A percentile compares a stretch with the other conserved stretches of the same genome.
Evolutionary conservation across 2,888 invertebrate genomes (phyloP).

Genomic region (Athetis lepigone): DNA sequence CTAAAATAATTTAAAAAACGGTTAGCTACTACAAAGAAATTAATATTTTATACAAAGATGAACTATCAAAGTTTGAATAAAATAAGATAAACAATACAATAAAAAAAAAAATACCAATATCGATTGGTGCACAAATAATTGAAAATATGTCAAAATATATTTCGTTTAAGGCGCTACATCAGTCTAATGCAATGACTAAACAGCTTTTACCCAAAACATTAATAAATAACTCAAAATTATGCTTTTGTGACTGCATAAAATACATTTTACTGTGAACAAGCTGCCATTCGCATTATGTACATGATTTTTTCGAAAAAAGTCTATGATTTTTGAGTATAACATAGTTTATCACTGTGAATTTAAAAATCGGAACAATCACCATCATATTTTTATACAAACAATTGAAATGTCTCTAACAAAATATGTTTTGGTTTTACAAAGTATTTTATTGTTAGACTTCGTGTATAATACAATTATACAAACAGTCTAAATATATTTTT

Average conservation of each 20-base stretch:
- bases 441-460: background rate
- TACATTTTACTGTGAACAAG: constrained; percentile 65
- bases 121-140: constrained; percentile 61
- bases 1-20: background rate
- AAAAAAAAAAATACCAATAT: constrained; percentile 13
- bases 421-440: background rate
- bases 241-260: constrained; percentile 66
- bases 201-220: constrained; percentile 68
- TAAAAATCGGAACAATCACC: too few relatives aligned
- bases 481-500: background rate
- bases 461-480: background rate
- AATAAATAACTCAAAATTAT: constrained; percentile 68
- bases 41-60: background rate
- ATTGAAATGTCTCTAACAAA: constrained; percentile 2
- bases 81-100: background rate
- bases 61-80: background rate
- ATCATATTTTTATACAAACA: background rate
- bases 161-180: constrained; percentile 80
- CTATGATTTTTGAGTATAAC: constrained; percentile 38
- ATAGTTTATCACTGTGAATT: constrained; percentile 7
- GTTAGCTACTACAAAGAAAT: background rate
- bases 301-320: constrained; percentile 34
- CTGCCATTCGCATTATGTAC: constrained; percentile 65
- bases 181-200: constrained; percentile 87
- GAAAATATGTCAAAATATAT: constrained; percentile 72